Base-by-base conservation (phyloP, 2,888 invertebrate genomes). In the Dascillus cervinus region DNA sequence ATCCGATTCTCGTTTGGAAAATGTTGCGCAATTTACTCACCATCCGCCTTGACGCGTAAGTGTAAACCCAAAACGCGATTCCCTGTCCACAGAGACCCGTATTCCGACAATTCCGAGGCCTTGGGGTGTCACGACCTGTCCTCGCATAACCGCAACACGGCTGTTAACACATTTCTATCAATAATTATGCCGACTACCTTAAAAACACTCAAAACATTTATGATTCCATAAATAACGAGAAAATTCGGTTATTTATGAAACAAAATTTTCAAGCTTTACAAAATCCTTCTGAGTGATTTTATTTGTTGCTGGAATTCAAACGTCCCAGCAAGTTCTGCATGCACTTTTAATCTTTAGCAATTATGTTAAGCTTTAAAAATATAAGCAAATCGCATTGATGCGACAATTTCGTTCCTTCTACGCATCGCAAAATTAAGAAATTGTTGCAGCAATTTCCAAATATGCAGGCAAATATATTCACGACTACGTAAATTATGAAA, bases 131-230 rank as follows among this genome's bases (percentile, higher is more conserved):
- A 94, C 81, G 59, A 98, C 95, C 70, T 90, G 88, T 50, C 98
- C 98, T 60, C 97, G 81, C 79, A 98, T 92, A 65, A 98, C 96
- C 58, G 97, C 92, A 57, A 94, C 96, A 65, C 96, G 91, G 73
- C 97, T 98, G 79, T 71, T 46, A 53, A 58, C 48, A 55, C 37
- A 53, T 34, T 43, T 39, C 44, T 39, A 50, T 55, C 47, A 56
- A 53, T 44, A 47, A 44, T 43, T 34, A 37, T 42, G 41, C 34
- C 32, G 41, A 34, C 39, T 32, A 13, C 26, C 26, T 14, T 29
- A 32, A 38, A n/a, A n/a, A 38, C 41, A 43, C n/a, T 39, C 41
- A 34, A 46, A 26, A 39, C 37, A 37, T 36, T 12, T 22, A 39
- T 13, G n/a, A n/a, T n/a, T 23, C 31, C 31, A 38, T 41, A 45